Evolutionary conservation across 2,888 invertebrate species (phyloP).

Genomic region (Trachelus iudaicus): DNA sequence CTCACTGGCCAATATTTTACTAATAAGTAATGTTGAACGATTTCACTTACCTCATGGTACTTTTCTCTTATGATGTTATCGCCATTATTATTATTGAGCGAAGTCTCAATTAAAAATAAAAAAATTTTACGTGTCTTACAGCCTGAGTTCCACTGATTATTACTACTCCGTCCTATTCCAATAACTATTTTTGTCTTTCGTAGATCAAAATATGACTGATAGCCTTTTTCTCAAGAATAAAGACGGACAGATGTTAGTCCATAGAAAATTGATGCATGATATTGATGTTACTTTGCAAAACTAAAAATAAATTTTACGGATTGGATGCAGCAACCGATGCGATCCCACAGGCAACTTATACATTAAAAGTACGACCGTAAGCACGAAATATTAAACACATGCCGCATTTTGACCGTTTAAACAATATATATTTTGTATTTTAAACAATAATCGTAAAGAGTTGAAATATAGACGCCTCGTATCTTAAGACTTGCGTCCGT

Average conservation of each 20-base stretch:
- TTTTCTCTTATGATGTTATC: not conserved
- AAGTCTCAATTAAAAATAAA: not conserved
- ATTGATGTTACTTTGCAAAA: not conserved
- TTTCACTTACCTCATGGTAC: not conserved
- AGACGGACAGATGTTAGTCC: not conserved
- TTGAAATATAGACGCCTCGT: not conserved
- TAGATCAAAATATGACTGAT: not conserved
- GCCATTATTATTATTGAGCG: not conserved
- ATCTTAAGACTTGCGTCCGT: not conserved
- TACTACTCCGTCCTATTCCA: not conserved
- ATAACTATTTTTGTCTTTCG: not conserved
- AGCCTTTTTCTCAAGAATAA: not conserved
- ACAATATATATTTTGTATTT: not conserved
- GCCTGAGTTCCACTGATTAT: not conserved
- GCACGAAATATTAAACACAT: not conserved
- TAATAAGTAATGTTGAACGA: slow-evolving; percentile 3
- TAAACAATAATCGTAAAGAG: not conserved
- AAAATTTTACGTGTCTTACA: not conserved
- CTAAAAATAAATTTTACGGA: not conserved
- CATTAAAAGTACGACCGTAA: not conserved
- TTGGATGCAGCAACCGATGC: not conserved
- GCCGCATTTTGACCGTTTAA: not conserved
- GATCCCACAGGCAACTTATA: not conserved
- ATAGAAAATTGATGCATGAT: not conserved
- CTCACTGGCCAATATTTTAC: not conserved